Evolutionary conservation across 2,888 invertebrate species (phyloP), one percentile per base, ranked within the genome.

Genomic region (Marasmarcha lunaedactyla): DNA sequence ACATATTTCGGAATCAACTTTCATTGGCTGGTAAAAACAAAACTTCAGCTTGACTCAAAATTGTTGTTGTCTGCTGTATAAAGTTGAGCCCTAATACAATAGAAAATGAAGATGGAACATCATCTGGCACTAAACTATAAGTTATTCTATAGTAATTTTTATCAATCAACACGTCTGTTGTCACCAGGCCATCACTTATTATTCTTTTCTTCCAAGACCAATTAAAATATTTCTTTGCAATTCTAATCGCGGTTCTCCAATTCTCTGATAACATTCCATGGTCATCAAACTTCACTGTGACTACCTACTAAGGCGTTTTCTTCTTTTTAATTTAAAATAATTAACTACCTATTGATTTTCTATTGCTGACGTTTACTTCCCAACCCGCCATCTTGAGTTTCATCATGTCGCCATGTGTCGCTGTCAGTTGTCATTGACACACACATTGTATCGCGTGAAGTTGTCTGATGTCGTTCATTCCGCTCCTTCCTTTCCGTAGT

Each of bases 231-330:
- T 20, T 20, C 20, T 20, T 7, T 20, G 20, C 7, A 20, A 20
- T 6, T n/a, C 14, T 14, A 30, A n/a, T 13, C 14, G 14, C 37
- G 11, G 27, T 27, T 13, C 13, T 14, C 37, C 37, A 11, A 38
- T 10, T 14, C 10, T 33, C 10, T 9, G 10, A 15, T 30, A 38
- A 14, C 13, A 14, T n/a, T 33, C 27, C n/a, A 14, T 11, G 14
- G 37, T n/a, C 33, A 38, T 38, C 14, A 38, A 14, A 15, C 15
- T 30, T 38, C 30, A 15, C 37, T 30, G 14, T 30, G 27, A 27
- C 30, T 38, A 14, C 30, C 37, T 9, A 38, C 15, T 15, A 38
- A 38, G 13, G 14, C 12, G 10, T 35, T 20, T 20, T 20, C 20
- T 20, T 20, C 20, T 20, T 20, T 20, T 20, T 7, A 3, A 20